These are phyloP conservation scores for Xestia xanthographa DNA, from an alignment of 2,888 invertebrate species.

Conservation along the genomic window DNA sequence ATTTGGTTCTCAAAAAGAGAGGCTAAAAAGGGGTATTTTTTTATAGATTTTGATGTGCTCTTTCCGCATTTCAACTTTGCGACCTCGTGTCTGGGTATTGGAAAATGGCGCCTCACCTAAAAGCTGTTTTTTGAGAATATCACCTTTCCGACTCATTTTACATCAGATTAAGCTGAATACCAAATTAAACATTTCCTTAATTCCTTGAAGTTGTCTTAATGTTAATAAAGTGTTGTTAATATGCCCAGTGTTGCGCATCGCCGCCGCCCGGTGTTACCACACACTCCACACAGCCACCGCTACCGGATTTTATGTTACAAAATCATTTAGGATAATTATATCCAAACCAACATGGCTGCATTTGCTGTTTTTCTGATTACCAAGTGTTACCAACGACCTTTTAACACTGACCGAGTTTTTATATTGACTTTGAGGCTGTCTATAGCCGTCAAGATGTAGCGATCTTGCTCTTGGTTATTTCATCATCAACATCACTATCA, in stretches of 20 bases:
- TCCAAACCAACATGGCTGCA: background rate
- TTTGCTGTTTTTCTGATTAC: background rate
- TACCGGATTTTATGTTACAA: conserved; percentile 51
- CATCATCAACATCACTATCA: background rate
- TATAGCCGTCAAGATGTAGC: too few species aligned
- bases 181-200: conserved; percentile 1
- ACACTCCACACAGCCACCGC: background rate
- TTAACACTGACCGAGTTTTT: conserved; percentile 6
- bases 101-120: too few species aligned
- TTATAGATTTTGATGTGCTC: background rate
- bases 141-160: too few species aligned
- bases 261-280: conserved; percentile 18
- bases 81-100: background rate
- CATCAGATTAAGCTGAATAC: too few species aligned
- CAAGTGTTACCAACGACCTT: background rate
- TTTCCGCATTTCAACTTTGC: background rate
- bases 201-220: conserved; percentile 2
- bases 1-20: background rate
- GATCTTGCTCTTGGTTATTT: background rate
- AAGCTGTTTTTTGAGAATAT: too few species aligned
- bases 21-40: background rate
- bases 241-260: conserved; percentile 24
- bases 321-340: conserved; percentile 33
- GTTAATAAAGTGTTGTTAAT: background rate
- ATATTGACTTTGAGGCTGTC: background rate